Conservation (phyloP, 92 coral and sea anemone genomes). For the Epizoanthus ramosus region DNA sequence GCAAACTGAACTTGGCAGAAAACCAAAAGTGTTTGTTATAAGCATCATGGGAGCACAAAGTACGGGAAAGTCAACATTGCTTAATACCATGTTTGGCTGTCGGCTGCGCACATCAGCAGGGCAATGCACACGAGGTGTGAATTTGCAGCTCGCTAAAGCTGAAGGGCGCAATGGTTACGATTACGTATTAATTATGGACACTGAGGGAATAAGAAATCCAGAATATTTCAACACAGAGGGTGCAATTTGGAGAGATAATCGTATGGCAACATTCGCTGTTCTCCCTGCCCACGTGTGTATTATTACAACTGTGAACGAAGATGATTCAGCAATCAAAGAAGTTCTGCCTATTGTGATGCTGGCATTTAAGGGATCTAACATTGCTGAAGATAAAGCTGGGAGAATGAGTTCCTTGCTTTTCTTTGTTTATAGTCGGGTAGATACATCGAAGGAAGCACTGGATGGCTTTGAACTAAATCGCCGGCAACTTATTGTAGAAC, state of each 20-base stretch:
- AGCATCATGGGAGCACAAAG: constrained; percentile 48
- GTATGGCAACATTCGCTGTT: constrained; percentile 43
- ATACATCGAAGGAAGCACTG: neutral
- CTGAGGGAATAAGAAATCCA: constrained; percentile 38
- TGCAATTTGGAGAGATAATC: constrained; percentile 28
- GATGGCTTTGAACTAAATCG: neutral
- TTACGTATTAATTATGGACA: constrained; percentile 45
- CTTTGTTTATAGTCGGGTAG: neutral
- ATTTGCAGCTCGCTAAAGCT: constrained; percentile 23
- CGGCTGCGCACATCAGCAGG: constrained; percentile 42
- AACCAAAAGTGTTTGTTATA: constrained; percentile 45
- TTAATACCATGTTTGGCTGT: constrained; percentile 50
- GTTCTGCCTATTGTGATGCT: neutral
- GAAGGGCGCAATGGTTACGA: constrained; percentile 27
- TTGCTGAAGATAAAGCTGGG: neutral
- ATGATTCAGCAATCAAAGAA: neutral
- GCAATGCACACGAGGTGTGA: constrained; percentile 42
- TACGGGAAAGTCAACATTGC: constrained; percentile 49
- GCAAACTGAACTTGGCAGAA: neutral
- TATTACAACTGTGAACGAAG: neutral
- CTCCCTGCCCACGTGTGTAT: neutral
- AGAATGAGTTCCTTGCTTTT: neutral
- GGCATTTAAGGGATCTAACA: neutral
- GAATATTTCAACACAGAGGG: constrained; percentile 12
- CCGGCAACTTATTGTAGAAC: constrained; percentile 27